phyloP scores from a whole-genome alignment of 2,797 vertebrate genomes.

The Smutsia temminckii region DNA sequence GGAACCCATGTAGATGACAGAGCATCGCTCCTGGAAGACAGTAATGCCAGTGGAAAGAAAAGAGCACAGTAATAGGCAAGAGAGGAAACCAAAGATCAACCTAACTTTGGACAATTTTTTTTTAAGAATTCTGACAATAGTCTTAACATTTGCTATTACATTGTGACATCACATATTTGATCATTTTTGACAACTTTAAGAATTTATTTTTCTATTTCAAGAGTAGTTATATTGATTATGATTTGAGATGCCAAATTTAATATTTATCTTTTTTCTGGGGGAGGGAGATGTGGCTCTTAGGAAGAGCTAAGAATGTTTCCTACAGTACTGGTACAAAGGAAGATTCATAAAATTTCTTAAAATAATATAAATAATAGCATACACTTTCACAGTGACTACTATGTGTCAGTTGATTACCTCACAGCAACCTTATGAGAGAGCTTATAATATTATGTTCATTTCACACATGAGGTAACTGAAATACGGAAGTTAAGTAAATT shows the following conservation, averaged over 20 bases:
- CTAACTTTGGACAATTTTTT: background rate
- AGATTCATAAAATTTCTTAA: background rate
- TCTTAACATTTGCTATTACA: background rate
- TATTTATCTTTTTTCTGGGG: background rate
- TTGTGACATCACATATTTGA: background rate
- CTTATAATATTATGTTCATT: background rate
- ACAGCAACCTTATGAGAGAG: background rate
- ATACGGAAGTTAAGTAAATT: background rate
- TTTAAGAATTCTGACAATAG: background rate
- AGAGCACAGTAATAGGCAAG: background rate
- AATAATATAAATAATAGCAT: background rate
- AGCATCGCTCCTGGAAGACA: background rate
- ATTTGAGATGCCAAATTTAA: background rate
- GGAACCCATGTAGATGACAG: background rate
- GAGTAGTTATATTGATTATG: background rate
- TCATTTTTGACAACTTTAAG: background rate
- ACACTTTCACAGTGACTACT: background rate
- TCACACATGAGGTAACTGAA: background rate
- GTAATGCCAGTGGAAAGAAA: background rate
- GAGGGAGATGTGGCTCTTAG: background rate
- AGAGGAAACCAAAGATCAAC: background rate
- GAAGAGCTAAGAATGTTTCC: background rate
- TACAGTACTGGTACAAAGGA: background rate
- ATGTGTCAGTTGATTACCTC: background rate
- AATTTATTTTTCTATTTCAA: slow-evolving; percentile 35